phyloP scores from a whole-genome alignment of 2,797 vertebrate genomes.

The Ciconia nigra region DNA sequence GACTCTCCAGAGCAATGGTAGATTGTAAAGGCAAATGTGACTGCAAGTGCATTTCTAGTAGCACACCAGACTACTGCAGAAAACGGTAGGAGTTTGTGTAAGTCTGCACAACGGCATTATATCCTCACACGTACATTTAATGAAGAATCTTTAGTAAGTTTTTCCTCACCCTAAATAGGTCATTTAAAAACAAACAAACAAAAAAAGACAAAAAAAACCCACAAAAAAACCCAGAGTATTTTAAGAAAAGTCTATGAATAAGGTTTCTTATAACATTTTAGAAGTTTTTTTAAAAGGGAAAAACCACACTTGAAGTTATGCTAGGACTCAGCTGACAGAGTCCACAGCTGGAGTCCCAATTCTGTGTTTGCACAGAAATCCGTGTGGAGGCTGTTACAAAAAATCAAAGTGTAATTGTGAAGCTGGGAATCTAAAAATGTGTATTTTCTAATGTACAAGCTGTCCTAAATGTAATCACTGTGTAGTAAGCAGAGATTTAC shows the following conservation, averaged over 20 bases:
- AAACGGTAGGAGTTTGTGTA: neutral
- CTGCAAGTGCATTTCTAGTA: neutral
- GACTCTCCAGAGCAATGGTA: neutral
- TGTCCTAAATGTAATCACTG: constrained; percentile 6
- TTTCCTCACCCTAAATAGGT: neutral
- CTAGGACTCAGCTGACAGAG: neutral
- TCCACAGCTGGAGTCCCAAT: neutral
- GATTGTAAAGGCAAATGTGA: neutral
- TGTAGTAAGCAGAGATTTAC: constrained; percentile 1
- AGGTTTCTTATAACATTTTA: neutral
- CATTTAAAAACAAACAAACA: neutral
- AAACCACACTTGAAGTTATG: neutral
- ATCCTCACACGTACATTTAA: neutral
- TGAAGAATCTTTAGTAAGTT: neutral
- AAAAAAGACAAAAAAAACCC: too few species aligned
- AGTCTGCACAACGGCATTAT: neutral
- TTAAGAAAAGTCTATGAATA: neutral
- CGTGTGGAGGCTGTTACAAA: neutral
- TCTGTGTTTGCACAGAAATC: neutral
- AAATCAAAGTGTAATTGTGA: constrained; percentile 28
- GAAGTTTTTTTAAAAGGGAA: neutral
- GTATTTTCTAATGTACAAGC: constrained; percentile 1
- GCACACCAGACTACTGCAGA: neutral
- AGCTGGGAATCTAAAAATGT: neutral
- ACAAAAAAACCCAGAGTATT: neutral